Base-by-base conservation (phyloP, 2,113 vertebrate species). In the Sakesphorus luctuosus region DNA sequence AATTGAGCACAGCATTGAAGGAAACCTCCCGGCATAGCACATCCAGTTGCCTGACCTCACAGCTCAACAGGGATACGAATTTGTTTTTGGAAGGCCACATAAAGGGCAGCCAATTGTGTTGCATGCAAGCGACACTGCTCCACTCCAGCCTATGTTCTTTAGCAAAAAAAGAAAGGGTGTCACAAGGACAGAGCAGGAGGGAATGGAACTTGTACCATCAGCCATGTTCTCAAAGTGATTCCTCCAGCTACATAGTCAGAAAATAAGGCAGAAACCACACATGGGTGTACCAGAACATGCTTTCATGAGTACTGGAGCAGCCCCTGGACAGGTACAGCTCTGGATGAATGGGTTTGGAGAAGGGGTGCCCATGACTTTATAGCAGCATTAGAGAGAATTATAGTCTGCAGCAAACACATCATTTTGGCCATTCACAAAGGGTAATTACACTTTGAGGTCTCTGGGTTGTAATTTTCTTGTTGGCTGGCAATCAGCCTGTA, bases 371-470 rank as follows among this genome's bases (percentile, higher is more conserved):
- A 29, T 68, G 62, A 52, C 69, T 91, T 79, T 26, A 50, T 50
- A 76, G 40, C 24, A 84, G 24, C 36, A 13, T 76, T 72, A 90
- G 28, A 68, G 53, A 79, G 82, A 91, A 77, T 73, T 73, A 62
- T 5, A 58, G 53, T 84, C 67, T 87, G 36, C n/a, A 83, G 46
- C 36, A 91, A 95, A 73, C 35, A 71, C 74, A 67, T 26, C 6
- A 46, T 69, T 94, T 72, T 91, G 55, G 50, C 68, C 59, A 43
- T 82, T 82, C 55, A 63, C 61, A 77, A 85, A 77, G 35, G 43
- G 59, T 73, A 85, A 90, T 93, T 89, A 90, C 78, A 83, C 59
- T 78, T 87, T 38, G 78, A 88, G 68, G 91, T 79, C 58, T 87
- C 88, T 62, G 20, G 75, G 36, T 87, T 61, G 21, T 63, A 73